Conservation (phyloP, 1,140 invertebrate genomes). For the Oreohelix idahoensis region DNA sequence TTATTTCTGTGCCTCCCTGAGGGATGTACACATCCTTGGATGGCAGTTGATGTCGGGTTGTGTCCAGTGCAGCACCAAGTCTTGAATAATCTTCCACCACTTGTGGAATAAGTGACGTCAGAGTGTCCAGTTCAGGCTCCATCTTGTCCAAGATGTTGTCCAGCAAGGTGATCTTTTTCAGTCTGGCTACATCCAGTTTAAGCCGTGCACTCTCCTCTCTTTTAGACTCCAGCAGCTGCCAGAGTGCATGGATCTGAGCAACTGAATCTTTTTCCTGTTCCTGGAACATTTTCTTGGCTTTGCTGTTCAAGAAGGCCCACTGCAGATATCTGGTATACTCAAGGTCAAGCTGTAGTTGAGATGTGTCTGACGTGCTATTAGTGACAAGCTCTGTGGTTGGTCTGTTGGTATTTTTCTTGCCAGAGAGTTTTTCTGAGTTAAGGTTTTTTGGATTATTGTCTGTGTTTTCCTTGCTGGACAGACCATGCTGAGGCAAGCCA, state of each 20-base stretch:
- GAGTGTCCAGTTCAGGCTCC: slow-evolving; percentile 50
- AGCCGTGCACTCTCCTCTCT: slow-evolving; percentile 43
- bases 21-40: slow-evolving; percentile 58
- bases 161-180: slow-evolving; percentile 50
- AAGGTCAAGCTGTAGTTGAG: slow-evolving; percentile 55
- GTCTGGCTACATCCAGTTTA: slow-evolving; percentile 44
- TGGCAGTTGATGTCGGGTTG: slow-evolving; percentile 62
- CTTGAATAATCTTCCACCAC: slow-evolving; percentile 52
- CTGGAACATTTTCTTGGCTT: slow-evolving; percentile 48
- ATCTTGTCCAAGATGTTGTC: slow-evolving; percentile 55
- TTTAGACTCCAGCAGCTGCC: slow-evolving; percentile 52
- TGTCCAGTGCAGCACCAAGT: slow-evolving; percentile 58
- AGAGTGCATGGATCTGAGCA: slow-evolving; percentile 52
- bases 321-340: slow-evolving; percentile 55
- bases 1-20: slow-evolving; percentile 44
- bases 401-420: not conserved
- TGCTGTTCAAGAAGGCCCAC: slow-evolving; percentile 55
- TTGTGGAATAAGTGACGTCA: slow-evolving; percentile 48
- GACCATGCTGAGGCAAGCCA: not conserved
- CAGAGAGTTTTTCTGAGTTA: not conserved
- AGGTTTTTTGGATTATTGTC: not conserved
- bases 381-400: not conserved
- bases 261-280: slow-evolving; percentile 60
- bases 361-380: slow-evolving; percentile 16
- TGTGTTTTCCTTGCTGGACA: not conserved